A percentile compares a stretch with the other conserved stretches of the same genome.
Evolutionary conservation across 2,113 vertebrate species (phyloP).

Genomic region (Delphinus delphis): DNA sequence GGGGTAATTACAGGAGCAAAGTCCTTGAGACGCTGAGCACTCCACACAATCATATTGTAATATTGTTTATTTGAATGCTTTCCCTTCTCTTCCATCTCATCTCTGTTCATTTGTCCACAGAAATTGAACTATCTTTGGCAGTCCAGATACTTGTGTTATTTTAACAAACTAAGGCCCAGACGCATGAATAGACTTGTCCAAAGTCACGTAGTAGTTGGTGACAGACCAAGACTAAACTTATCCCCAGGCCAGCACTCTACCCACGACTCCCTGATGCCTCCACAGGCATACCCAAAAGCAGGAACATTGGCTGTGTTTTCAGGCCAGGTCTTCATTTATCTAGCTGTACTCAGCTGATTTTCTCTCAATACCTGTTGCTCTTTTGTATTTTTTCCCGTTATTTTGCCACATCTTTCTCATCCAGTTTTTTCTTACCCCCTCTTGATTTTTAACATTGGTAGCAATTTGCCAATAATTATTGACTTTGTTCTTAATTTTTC

Average conservation of each 20-base stretch:
- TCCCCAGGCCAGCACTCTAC: not conserved
- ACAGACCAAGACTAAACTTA: not conserved
- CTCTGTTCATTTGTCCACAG: not conserved
- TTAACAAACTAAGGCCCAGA: not conserved
- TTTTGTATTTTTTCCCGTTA: not conserved
- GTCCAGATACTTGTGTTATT: not conserved
- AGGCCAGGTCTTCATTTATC: not conserved
- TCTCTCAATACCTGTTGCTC: not conserved
- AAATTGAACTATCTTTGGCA: not conserved
- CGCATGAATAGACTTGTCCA: not conserved
- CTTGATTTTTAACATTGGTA: not conserved
- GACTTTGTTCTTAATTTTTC: not conserved
- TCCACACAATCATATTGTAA: not conserved
- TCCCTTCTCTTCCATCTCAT: not conserved
- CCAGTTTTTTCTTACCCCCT: not conserved
- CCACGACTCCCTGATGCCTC: not conserved
- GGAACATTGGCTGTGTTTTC: not conserved
- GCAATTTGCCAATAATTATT: not conserved
- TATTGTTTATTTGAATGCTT: not conserved
- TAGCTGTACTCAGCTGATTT: not conserved
- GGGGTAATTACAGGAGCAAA: not conserved
- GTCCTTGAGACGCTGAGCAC: not conserved
- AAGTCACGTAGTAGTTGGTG: not conserved
- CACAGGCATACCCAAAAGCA: not conserved
- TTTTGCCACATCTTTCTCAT: not conserved